Evolutionary conservation across 1,140 invertebrate genomes (phyloP), one percentile per base, ranked within the genome.

Genomic region (Aphis gossypii): DNA sequence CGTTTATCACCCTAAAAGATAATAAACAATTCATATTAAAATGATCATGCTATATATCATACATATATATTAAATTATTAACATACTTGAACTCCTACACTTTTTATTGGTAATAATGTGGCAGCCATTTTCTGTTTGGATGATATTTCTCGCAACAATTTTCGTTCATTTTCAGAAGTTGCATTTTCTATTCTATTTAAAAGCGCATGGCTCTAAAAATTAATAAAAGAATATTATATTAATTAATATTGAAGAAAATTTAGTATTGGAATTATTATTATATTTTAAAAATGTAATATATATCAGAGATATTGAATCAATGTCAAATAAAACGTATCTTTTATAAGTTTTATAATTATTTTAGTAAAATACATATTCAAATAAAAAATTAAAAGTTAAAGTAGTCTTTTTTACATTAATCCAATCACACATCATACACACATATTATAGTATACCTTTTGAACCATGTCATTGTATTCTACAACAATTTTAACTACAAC

Each of bases 31-130:
- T 83, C 54, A 93, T 44, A 93, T n/a, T 56, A 60, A 76, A 54
- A 7, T 0, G 7, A 18, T n/a, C n/a, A 54, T 56, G 9, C 6
- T 46, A 8, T 9, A 46, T 46, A 46, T 46, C 6, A 46, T 56
- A 38, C 51, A 89, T 92, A 90, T 82, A 93, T 93, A 83, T 48
- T 92, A 25, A 7, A 46, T 25, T 41, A 41, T 41, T 41, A 41
- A 68, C 76, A 94, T 95, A 98, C 99, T 97, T 99, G 99, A 91
- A 99, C 99, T 84, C 99, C 99, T 60, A 99, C 99, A 94, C 98
- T 98, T 94, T 98, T 97, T 94, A 99, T 97, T 54, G 99, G 99
- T 95, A 99, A 96, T 93, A 99, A 95, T 9, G 98, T 98, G 51
- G 98, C 98, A 83, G 97, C 96, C 87, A 98, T 96, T 94, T 97